Base-by-base conservation (phyloP, 2,888 invertebrate genomes). In the Andrena bucephala region DNA sequence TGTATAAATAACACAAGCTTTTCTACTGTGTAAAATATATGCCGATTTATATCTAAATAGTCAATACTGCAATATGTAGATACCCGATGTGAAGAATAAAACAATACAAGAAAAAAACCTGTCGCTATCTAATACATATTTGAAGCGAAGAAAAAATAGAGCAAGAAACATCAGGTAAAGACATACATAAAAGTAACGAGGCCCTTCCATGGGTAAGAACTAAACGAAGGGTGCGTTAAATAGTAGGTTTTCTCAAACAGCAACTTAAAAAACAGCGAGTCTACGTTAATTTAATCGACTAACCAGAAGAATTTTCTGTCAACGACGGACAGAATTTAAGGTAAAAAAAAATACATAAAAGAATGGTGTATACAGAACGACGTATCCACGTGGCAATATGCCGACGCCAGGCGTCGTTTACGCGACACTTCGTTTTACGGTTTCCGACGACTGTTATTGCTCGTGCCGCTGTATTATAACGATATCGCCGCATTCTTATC, bases 361-460 rank as follows among this genome's bases (percentile, higher is more conserved):
- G n/a, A 62, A 73, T 70, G 72, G 52, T 83, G 78, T 63, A 81
- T 66, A 79, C 60, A 36, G 59, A 71, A 81, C 77, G 70, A 83
- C 77, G 83, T 83, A 87, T 68, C 74, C 62, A 67, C 67, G 72
- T 78, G 67, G 77, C 85, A 79, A 77, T 78, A 77, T 83, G 72
- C 76, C 72, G 83, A 71, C 70, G 69, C 74, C 70, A 36, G 73
- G 68, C 69, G 67, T 77, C 82, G 81, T 87, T 87, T 85, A 81
- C 73, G 81, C 67, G 65, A 66, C 60, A 84, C 81, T 86, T 84
- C 69, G 80, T 81, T 86, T 87, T 85, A 87, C 72, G 74, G 31
- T 69, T 60, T 42, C 29, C 50, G 71, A 24, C 63, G 60, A 31
- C 74, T 74, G 82, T 81, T 84, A 84, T 77, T 78, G 74, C 76